Evolutionary conservation across 92 coral and sea anemone genomes (phyloP).

Genomic region (Micromussa lordhowensis): DNA sequence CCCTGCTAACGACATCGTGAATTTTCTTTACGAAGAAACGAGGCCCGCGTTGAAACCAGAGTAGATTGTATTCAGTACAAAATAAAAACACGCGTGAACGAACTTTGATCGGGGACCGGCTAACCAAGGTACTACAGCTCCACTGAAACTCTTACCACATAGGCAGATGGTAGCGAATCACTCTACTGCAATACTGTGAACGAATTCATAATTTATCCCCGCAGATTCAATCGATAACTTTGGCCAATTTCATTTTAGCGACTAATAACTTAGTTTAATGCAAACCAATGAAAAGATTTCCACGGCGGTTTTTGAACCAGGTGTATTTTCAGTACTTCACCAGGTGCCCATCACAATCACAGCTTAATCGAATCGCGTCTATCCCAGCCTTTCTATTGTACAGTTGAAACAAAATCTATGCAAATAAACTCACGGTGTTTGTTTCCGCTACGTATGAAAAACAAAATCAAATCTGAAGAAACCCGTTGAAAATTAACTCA

Average conservation of each 20-base stretch:
- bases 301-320: slow-evolving; percentile 22
- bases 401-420: background rate
- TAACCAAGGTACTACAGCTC: background rate
- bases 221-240: slow-evolving; percentile 63
- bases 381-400: slow-evolving; percentile 22
- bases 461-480: slow-evolving; percentile 10
- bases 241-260: slow-evolving; percentile 57
- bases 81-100: background rate
- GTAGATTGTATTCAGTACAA: background rate
- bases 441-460: slow-evolving; percentile 23
- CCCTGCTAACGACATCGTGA: slow-evolving; percentile 86
- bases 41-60: background rate
- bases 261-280: slow-evolving; percentile 27
- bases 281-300: slow-evolving; percentile 65
- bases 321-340: slow-evolving; percentile 1
- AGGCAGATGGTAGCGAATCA: background rate
- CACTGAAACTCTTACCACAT: background rate
- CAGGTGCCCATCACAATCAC: slow-evolving; percentile 40
- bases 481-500: slow-evolving; percentile 42
- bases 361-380: slow-evolving; percentile 28
- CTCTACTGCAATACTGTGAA: slow-evolving; percentile 40
- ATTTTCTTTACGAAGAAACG: background rate
- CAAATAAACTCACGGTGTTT: slow-evolving; percentile 27
- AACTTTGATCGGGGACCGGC: slow-evolving; percentile 17
- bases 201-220: slow-evolving; percentile 62